Conservation (phyloP, 1,140 invertebrate species). For the Brachionus paranguensis region DNA sequence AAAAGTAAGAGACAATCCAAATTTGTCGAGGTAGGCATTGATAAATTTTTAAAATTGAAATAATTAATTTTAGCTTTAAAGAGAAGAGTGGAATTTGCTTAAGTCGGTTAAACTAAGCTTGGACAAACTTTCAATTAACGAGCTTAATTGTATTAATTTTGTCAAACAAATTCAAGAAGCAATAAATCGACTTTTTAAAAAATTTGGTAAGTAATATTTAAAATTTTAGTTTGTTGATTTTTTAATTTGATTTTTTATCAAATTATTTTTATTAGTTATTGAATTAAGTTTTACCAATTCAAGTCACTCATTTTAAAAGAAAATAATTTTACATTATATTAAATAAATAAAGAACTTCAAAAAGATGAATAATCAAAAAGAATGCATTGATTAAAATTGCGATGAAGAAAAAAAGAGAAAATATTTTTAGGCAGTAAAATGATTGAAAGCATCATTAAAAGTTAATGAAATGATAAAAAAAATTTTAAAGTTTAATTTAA, state of each 20-base stretch:
- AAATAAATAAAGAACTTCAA: no score
- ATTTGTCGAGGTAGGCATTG: conserved; percentile 79
- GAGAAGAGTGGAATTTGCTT: conserved; percentile 33
- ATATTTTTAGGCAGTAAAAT: no score
- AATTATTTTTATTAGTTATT: background rate
- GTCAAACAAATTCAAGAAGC: background rate
- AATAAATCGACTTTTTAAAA: conserved; percentile 2
- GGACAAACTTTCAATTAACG: background rate
- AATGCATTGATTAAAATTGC: no score
- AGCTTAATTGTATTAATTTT: conserved; percentile 35
- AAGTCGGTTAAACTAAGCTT: conserved; percentile 4
- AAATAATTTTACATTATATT: no score
- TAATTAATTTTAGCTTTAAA: background rate
- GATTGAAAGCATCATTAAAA: no score
- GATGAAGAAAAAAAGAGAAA: no score
- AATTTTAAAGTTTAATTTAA: no score
- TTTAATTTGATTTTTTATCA: background rate
- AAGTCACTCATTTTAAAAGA: no score
- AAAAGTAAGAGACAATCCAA: conserved; percentile 84
- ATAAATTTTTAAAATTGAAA: background rate
- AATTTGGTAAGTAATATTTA: conserved; percentile 26
- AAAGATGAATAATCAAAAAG: no score
- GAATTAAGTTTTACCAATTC: background rate
- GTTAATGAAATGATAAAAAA: no score
- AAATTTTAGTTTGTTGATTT: background rate